Base-by-base conservation (phyloP, 2,113 vertebrate genomes). In the Zootoca vivipara region DNA sequence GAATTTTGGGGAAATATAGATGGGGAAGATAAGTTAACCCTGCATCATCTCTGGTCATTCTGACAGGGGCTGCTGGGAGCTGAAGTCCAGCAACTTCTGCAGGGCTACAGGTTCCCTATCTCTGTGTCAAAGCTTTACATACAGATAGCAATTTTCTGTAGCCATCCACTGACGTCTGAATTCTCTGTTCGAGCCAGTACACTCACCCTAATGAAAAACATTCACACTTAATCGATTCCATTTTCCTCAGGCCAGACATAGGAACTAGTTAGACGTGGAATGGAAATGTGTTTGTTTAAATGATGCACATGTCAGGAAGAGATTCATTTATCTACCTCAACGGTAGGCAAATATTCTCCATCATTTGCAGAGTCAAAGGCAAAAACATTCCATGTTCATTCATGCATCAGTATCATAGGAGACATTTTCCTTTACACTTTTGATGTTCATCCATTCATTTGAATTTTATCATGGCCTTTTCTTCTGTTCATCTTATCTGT, bases 261-360 rank as follows among this genome's bases (percentile, higher is more conserved):
- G 82, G 46, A 79, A 52, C 42, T 46, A 16, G 7, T 56, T 8
- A 79, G 52, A 90, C 77, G 92, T 92, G 88, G 91, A 91, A 70
- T 82, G 92, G 82, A 81, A 91, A 56, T 78, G 85, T 84, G 90
- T 95, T 95, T 93, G 83, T 90, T 94, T 18, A 95, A 92, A 95
- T 93, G n/a, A 90, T 92, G 83, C 86, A 89, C 52, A 56, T 90
- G 91, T 92, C 85, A 93, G 87, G 85, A 92, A 92, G 52, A 93
- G 79, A 92, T 93, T 92, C 87, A 85, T 93, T 94, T 93, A 89
- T 87, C 89, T 83, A 89, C 83, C 58, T 89, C 88, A 93, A 67
- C 91, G 91, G 92, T 92, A 91, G 90, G 92, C 92, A 95, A 90
- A 73, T 89, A 80, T 91, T 89, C 85, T 91, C 92, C 79, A 87